Evolutionary conservation across 1,140 invertebrate species (phyloP).

Genomic region (Cephus cinctus): DNA sequence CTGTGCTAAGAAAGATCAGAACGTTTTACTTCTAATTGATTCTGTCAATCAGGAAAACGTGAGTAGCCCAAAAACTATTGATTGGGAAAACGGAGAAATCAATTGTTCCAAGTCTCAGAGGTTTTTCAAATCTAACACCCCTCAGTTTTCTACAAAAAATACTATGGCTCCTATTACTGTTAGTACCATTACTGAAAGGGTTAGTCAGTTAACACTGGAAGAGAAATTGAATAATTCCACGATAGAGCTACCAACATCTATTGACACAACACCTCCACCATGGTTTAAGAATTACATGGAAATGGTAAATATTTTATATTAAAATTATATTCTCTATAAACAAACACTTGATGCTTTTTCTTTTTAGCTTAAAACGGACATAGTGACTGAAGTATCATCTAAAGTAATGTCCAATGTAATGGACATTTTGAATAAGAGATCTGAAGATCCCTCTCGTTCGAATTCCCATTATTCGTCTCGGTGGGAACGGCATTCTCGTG

Average conservation of each 20-base stretch:
- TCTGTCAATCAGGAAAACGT: background rate
- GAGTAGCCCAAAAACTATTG: background rate
- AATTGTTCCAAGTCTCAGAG: background rate
- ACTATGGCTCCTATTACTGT: background rate
- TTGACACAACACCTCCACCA: slow-evolving; percentile 15
- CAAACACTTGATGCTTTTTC: background rate
- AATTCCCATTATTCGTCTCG: background rate
- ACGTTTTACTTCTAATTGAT: background rate
- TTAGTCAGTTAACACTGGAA: no score
- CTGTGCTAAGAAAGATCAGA: background rate
- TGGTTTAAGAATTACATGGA: slow-evolving; percentile 25
- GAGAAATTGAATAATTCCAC: no score
- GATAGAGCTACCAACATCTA: no score
- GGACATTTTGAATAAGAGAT: slow-evolving; percentile 3
- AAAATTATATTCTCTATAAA: background rate
- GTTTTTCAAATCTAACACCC: background rate
- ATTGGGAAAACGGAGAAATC: background rate
- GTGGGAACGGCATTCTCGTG: slow-evolving; percentile 4
- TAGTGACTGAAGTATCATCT: slow-evolving; percentile 11
- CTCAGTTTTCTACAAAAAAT: background rate
- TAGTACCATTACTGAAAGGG: background rate
- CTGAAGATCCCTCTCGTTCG: background rate
- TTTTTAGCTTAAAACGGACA: slow-evolving; percentile 18
- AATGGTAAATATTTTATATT: slow-evolving; percentile 10
- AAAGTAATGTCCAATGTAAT: slow-evolving; percentile 12